Percentiles rank a stretch among this genome's conserved stretches.
phyloP scores from a whole-genome alignment of 2,888 invertebrate species.

The Desoria tigrina region DNA sequence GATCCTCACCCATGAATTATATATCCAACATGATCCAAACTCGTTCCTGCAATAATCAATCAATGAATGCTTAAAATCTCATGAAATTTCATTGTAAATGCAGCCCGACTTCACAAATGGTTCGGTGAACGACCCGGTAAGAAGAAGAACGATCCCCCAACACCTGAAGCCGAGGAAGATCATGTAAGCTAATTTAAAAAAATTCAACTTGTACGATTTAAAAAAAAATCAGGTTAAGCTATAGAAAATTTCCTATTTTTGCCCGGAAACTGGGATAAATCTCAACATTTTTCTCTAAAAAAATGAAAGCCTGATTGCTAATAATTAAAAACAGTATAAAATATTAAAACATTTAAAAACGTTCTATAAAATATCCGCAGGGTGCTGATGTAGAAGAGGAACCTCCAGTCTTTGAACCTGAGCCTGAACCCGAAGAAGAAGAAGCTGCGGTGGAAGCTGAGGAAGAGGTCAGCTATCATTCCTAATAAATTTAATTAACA shows the following conservation, averaged over 20 bases:
- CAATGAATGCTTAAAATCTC: not conserved
- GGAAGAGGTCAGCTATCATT: conserved; percentile 17
- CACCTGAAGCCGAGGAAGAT: conserved; percentile 1
- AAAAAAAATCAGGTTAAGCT: conserved; percentile 25
- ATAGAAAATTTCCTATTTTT: no score
- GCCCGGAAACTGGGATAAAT: no score
- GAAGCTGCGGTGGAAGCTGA: conserved; percentile 25
- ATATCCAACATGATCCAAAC: no score
- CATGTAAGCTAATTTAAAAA: no score
- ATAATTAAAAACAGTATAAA: no score
- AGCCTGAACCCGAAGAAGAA: conserved; percentile 31
- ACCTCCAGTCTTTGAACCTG: conserved; percentile 16
- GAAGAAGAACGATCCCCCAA: conserved; percentile 80
- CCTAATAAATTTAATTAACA: conserved; percentile 3
- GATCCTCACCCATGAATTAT: no score
- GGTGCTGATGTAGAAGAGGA: no score
- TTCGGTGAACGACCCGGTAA: conserved; percentile 94
- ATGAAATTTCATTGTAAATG: not conserved
- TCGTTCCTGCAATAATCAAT: no score
- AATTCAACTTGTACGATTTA: not conserved
- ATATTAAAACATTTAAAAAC: no score
- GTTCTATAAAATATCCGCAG: no score
- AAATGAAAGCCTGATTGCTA: no score
- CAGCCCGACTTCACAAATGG: conserved; percentile 92
- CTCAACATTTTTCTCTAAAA: no score